Conservation (phyloP, 1,140 invertebrate genomes). For the Ptiloglossa arizonensis region DNA sequence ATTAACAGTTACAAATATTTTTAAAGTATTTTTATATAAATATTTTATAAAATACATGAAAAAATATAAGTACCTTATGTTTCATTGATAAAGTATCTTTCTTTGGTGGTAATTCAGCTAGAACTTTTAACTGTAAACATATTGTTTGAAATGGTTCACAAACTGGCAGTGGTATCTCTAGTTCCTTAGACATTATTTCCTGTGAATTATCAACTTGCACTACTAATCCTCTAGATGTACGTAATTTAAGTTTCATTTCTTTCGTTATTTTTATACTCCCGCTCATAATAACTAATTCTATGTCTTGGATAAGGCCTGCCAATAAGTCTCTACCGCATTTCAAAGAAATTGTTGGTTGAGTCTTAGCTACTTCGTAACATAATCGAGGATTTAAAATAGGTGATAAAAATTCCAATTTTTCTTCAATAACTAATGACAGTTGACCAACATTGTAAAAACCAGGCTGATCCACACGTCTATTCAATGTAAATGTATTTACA, state of each 20-base stretch:
- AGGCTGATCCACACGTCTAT: constrained; percentile 83
- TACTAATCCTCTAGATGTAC: constrained; percentile 83
- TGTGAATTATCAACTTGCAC: constrained; percentile 76
- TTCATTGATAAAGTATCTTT: constrained; percentile 86
- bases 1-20: constrained; percentile 36
- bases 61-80: constrained; percentile 83
- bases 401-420: constrained; percentile 81
- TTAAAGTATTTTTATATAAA: background rate
- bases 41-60: constrained; percentile 15
- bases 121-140: constrained; percentile 85
- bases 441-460: constrained; percentile 85
- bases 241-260: constrained; percentile 82
- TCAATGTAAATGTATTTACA: constrained; percentile 86
- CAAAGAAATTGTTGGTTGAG: constrained; percentile 81
- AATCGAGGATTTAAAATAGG: constrained; percentile 78
- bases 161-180: constrained; percentile 85
- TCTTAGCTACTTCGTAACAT: constrained; percentile 83
- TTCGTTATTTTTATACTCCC: constrained; percentile 85
- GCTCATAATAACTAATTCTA: constrained; percentile 86
- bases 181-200: constrained; percentile 81
- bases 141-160: constrained; percentile 88
- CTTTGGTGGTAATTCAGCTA: constrained; percentile 88
- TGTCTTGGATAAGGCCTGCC: constrained; percentile 87
- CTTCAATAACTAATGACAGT: constrained; percentile 83
- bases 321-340: constrained; percentile 84